Conservation (phyloP, 2,113 vertebrate genomes). For the Xenus cinereus region DNA sequence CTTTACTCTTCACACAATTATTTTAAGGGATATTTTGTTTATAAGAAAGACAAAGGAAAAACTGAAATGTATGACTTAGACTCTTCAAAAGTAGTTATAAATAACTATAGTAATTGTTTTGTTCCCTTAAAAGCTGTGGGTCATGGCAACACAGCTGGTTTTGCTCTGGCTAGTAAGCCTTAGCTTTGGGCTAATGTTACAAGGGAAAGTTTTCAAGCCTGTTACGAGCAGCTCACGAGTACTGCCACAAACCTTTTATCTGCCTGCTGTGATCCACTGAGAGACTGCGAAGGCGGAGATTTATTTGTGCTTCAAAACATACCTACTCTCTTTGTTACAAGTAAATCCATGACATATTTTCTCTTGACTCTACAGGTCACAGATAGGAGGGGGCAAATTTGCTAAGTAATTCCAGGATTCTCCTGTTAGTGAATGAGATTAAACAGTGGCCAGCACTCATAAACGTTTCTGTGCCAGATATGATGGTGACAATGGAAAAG, state of each 20-base stretch:
- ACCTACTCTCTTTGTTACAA: neutral
- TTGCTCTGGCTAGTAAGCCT: neutral
- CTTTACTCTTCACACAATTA: neutral
- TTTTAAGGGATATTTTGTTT: constrained; percentile 13
- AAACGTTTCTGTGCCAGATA: neutral
- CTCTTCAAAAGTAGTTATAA: constrained; percentile 20
- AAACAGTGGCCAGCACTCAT: neutral
- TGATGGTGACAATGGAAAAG: neutral
- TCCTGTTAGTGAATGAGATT: neutral
- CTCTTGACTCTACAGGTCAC: neutral
- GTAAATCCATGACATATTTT: neutral
- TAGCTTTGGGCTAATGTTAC: neutral
- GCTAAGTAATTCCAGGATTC: neutral
- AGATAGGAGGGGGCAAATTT: neutral
- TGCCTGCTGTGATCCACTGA: neutral
- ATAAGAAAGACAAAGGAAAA: constrained; percentile 9
- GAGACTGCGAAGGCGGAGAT: neutral
- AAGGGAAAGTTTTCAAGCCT: neutral
- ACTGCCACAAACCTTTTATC: neutral
- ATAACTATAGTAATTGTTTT: constrained; percentile 14
- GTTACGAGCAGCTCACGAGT: neutral
- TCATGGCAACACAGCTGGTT: constrained; percentile 13
- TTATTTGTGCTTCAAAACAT: neutral
- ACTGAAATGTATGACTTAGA: neutral
- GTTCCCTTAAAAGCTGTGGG: neutral